phyloP scores from a whole-genome alignment of 2,797 vertebrate species.

The Natrix natrix region DNA sequence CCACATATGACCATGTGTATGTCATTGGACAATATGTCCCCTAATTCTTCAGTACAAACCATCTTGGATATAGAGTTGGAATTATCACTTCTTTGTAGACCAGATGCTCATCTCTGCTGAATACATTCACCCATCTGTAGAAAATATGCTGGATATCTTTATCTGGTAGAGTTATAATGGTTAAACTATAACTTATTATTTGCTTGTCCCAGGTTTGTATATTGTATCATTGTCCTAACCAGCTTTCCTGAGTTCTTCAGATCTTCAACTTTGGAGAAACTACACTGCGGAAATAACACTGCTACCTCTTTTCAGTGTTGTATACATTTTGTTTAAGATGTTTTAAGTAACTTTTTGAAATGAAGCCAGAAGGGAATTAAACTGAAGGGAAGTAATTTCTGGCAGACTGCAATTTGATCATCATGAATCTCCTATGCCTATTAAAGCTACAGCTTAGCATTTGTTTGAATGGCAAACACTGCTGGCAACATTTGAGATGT shows the following conservation, averaged over 20 bases:
- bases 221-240: background rate
- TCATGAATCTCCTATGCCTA: background rate
- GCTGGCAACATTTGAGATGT: background rate
- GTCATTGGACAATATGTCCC: background rate
- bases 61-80: background rate
- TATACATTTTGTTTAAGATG: background rate
- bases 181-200: background rate
- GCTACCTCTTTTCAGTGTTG: background rate
- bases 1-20: background rate
- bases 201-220: background rate
- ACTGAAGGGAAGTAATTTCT: background rate
- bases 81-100: background rate
- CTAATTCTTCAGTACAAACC: background rate
- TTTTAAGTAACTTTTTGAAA: background rate
- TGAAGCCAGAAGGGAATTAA: background rate
- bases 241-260: background rate
- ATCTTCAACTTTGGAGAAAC: background rate
- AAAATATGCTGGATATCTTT: background rate
- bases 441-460: background rate
- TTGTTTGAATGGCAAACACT: background rate
- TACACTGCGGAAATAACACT: background rate
- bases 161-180: background rate
- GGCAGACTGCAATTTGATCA: background rate
- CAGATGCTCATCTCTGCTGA: background rate
- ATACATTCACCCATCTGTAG: background rate